Conservation (phyloP, 2,888 invertebrate genomes). For the Dendrolimus pini region DNA sequence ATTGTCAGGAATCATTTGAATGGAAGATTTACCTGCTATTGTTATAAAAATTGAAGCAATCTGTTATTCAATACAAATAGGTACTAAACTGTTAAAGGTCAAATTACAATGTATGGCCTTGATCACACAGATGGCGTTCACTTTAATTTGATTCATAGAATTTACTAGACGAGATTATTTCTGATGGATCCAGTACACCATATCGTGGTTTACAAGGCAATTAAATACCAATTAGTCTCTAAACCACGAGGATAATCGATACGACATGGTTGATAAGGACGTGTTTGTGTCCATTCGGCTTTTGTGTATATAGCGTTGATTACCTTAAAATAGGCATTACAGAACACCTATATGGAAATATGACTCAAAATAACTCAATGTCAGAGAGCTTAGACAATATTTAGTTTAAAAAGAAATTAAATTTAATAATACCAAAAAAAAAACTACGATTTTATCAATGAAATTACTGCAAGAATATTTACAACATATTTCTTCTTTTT, state of each 20-base stretch:
- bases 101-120: background rate
- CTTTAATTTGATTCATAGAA: background rate
- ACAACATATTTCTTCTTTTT: too few species aligned
- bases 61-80: conserved; percentile 2
- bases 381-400: too few species aligned
- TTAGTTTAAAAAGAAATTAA: too few species aligned
- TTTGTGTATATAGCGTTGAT: background rate
- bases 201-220: background rate
- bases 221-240: background rate
- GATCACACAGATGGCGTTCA: background rate
- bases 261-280: background rate
- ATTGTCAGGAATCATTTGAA: too few species aligned
- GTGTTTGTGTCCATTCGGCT: background rate
- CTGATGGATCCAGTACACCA: background rate
- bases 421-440: too few species aligned
- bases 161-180: background rate
- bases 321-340: too few species aligned
- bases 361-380: too few species aligned
- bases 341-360: too few species aligned
- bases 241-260: background rate
- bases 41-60: background rate
- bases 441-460: too few species aligned
- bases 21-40: too few species aligned
- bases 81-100: background rate
- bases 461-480: too few species aligned